Evolutionary conservation across 92 coral and sea anemone genomes (phyloP), one percentile per base, ranked within the genome.

Genomic region (Actinernus sp.): DNA sequence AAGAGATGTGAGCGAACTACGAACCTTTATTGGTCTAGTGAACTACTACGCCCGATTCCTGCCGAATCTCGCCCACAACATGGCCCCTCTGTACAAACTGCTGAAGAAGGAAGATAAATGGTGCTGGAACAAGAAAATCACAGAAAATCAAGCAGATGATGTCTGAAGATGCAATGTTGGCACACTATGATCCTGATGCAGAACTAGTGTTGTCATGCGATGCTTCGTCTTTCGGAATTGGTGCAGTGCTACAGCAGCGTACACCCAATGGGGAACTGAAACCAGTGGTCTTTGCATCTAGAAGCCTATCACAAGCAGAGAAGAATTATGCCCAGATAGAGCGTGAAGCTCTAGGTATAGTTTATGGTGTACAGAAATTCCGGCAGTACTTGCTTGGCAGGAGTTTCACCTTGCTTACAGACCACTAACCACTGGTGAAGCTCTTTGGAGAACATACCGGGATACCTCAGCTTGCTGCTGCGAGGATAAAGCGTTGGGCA

Each of bases 391-490:
- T 65, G 58, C 73, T 65, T 24, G 67, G 79, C 16, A 69, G 79
- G 26, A 49, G 29, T 21, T 60, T 60, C 48, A 60, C 41, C 12
- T 37, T 73, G 7, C 43, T 32, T 18, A 73, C 55, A 54, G 82
- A 73, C 55, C 82, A 80, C 75, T 54, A 72, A 39, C 75, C 81
- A 19, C 68, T 79, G 39, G 71, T 69, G 9, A 69, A 45, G 57
- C 58, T 56, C n/a, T 16, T 49, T 49, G 37, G 69, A 12, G 79
- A 73, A 34, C 41, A 73, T 45, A 61, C 40, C 26, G 80, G 60
- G 16, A 73, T 61, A 38, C 80, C 63, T 17, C 71, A 73, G 20
- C 80, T 60, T 60, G 80, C 71, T 49, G 55, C 62, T 20, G 80
- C 63, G 20, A 73, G 80, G 26, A 73, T 73, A 13, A 73, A 73